These are phyloP conservation scores for Ceyx melanurus DNA, from an alignment of 2,113 vertebrate genomes.

Conservation along the genomic window DNA sequence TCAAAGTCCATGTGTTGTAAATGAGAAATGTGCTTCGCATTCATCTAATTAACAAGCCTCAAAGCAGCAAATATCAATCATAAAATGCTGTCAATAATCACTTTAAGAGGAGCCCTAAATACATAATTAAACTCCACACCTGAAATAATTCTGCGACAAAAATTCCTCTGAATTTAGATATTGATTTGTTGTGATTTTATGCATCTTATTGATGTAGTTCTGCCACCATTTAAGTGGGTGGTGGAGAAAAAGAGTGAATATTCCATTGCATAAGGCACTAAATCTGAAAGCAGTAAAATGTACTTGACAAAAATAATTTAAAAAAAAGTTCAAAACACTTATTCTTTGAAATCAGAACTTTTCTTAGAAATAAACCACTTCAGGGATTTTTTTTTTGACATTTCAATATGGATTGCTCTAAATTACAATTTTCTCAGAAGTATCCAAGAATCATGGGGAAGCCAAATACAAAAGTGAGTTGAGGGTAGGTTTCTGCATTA, in stretches of 20 bases:
- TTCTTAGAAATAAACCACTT: accelerated
- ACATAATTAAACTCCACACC: neutral
- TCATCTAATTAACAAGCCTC: neutral
- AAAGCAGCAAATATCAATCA: neutral
- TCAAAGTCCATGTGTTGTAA: neutral
- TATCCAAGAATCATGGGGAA: neutral
- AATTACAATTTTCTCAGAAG: neutral
- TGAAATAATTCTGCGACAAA: neutral
- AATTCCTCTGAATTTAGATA: neutral
- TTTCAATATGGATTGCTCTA: neutral
- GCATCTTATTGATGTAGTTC: neutral
- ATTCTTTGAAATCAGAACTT: neutral
- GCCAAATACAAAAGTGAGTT: neutral
- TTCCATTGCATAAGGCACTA: neutral
- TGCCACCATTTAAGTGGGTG: neutral
- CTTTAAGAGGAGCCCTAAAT: neutral
- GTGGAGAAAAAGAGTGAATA: neutral
- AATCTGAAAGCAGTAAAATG: neutral
- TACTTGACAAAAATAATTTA: neutral
- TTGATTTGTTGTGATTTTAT: neutral
- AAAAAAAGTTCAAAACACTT: neutral
- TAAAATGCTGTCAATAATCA: neutral
- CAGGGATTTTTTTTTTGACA: neutral
- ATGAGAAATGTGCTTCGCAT: neutral
- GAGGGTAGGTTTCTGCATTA: neutral